A percentile compares a stretch with the other conserved stretches of the same genome.
These are phyloP conservation scores for Hydriomena furcata DNA, from an alignment of 2,888 invertebrate genomes.

Conservation along the genomic window DNA sequence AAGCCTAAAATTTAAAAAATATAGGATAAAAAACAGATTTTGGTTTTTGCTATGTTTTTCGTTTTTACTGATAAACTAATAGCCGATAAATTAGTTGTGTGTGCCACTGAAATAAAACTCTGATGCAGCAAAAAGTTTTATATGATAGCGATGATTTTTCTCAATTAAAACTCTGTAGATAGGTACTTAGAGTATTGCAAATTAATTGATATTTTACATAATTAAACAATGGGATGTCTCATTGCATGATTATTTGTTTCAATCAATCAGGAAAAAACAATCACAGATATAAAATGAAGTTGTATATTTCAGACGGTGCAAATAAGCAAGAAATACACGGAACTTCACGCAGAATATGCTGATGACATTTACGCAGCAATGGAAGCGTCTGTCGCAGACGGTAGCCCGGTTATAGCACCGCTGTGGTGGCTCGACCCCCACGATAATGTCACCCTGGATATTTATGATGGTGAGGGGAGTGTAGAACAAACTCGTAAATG, in stretches of 20 bases:
- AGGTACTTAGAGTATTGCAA: conserved; percentile 11
- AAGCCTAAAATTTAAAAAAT: no score
- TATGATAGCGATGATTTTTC: conserved; percentile 12
- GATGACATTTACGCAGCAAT: conserved; percentile 85
- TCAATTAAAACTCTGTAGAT: conserved; percentile 16
- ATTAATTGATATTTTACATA: conserved; percentile 22
- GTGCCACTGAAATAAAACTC: no score
- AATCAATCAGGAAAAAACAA: no score
- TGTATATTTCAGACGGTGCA: conserved; percentile 84
- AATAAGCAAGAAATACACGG: conserved; percentile 85
- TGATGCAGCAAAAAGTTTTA: no score
- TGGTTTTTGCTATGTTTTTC: no score
- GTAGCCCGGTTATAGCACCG: conserved; percentile 90
- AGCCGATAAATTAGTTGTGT: no score
- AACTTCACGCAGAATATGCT: conserved; percentile 85
- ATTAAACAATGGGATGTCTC: conserved; percentile 23
- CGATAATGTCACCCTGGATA: conserved; percentile 83
- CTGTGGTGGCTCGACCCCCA: conserved; percentile 93
- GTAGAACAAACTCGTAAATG: no score
- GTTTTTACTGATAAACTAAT: no score
- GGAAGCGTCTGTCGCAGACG: conserved; percentile 81
- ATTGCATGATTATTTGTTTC: conserved; percentile 12
- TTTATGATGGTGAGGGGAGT: conserved; percentile 80
- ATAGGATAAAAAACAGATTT: no score
- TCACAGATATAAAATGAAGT: no score